Evolutionary conservation across 1,140 invertebrate species (phyloP), one percentile per base, ranked within the genome.

Genomic region (Lepidotrigona ventralis): DNA sequence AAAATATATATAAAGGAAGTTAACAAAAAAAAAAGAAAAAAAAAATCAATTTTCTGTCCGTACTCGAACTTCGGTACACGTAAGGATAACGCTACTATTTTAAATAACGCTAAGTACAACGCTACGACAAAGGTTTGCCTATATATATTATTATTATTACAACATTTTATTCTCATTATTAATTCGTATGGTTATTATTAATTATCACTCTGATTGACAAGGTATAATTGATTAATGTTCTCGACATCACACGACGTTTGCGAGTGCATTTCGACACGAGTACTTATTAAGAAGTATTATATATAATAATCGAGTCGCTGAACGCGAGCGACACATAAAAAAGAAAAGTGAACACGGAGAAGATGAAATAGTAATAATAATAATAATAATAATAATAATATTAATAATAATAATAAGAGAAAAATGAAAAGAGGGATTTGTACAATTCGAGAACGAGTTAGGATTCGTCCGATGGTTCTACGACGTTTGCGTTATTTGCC

Each of bases 21-120:
- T 88, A 88, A 85, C 68, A 85, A 68, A 56, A 54, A 4, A 56
- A 64, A 11, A 33, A 33, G 33, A 33, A 68, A 58, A 72, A 53
- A 66, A 23, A 51, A 58, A 69, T 68, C 29, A 73, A 85, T 56
- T 91, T 92, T 93, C 91, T 93, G 91, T 93, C 92, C 92, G 90
- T 90, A 92, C 87, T 92, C 90, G 89, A 90, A 91, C 90, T 92
- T 91, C 90, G 89, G 85, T 93, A 91, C 39, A 81, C 85, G 76
- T 85, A 90, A 85, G 82, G 90, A 85, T 90, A 90, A 93, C 82
- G 89, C 92, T 92, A 90, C 89, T 93, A 94, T 94, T 94, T 93
- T 93, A 93, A 91, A 93, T 93, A 93, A 93, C 88, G 93, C 91
- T 93, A 92, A 93, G 91, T 93, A 93, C 91, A 93, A 93, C 80